A percentile compares a stretch with the other conserved stretches of the same genome.
Evolutionary conservation across 1,140 invertebrate genomes (phyloP).

Genomic region (Drosophila nebulosa): DNA sequence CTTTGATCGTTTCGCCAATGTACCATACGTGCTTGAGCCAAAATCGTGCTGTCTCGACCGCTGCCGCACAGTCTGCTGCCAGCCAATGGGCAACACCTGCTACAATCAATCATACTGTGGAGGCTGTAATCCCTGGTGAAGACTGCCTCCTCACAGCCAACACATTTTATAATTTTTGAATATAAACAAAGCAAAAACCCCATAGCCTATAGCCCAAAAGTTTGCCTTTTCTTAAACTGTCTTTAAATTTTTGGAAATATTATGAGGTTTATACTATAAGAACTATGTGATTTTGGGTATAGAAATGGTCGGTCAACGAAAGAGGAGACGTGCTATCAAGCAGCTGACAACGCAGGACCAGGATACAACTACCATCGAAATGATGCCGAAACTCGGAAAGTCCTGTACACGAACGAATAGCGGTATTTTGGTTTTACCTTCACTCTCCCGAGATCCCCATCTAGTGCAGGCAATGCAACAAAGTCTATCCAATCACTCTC

Average conservation of each 20-base stretch:
- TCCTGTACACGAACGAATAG: neutral
- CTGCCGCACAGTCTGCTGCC: neutral
- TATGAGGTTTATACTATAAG: no score
- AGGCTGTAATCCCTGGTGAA: neutral
- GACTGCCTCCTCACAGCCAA: neutral
- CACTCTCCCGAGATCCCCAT: neutral
- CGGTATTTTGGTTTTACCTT: neutral
- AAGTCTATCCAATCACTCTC: neutral
- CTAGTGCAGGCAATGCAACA: slow-evolving; percentile 1
- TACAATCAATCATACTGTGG: slow-evolving; percentile 6
- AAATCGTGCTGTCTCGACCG: neutral
- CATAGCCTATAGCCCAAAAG: neutral
- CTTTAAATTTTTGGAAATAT: neutral
- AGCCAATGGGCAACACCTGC: neutral
- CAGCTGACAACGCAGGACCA: neutral
- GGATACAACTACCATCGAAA: neutral
- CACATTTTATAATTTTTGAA: neutral
- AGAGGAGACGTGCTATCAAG: slow-evolving; percentile 20
- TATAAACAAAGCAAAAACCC: neutral
- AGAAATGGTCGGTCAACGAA: slow-evolving; percentile 27
- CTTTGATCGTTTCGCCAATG: slow-evolving; percentile 39
- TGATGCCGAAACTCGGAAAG: no score
- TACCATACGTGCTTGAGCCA: slow-evolving; percentile 42
- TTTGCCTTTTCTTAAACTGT: slow-evolving; percentile 8
- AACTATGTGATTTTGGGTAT: slow-evolving; percentile 24